phyloP scores from a whole-genome alignment of 2,888 invertebrate genomes.

The Elegia similella region DNA sequence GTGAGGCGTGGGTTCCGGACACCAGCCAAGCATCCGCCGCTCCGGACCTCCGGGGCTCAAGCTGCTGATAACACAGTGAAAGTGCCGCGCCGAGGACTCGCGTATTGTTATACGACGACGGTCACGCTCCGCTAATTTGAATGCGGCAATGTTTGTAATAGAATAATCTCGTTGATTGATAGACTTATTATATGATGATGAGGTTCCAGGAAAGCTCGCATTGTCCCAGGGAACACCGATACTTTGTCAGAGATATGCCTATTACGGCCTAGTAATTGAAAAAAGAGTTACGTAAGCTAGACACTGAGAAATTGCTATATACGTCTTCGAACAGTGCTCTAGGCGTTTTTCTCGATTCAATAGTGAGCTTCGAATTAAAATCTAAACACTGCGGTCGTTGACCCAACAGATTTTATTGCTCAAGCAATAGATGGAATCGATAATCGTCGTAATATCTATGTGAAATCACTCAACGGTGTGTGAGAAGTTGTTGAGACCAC shows the following conservation, averaged over 20 bases:
- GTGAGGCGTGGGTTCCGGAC: constrained; percentile 28
- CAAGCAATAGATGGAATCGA: constrained; percentile 67
- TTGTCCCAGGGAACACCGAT: constrained; percentile 55
- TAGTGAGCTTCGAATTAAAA: constrained; percentile 52
- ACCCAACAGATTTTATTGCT: constrained; percentile 64
- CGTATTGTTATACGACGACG: constrained; percentile 56
- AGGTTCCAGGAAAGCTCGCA: constrained; percentile 60
- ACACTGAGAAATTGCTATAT: constrained; percentile 65
- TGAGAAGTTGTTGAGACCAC: constrained; percentile 48
- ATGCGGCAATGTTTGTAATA: constrained; percentile 58
- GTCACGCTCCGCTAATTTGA: constrained; percentile 67
- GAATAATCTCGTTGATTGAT: constrained; percentile 71
- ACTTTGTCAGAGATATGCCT: constrained; percentile 58
- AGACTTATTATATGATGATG: constrained; percentile 68
- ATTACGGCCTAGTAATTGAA: constrained; percentile 63
- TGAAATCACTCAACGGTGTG: constrained; percentile 60
- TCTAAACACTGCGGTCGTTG: constrained; percentile 55
- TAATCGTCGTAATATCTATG: constrained; percentile 64
- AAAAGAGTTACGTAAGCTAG: constrained; percentile 62
- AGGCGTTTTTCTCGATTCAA: constrained; percentile 70
- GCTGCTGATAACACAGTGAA: constrained; percentile 57
- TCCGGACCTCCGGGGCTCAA: constrained; percentile 31
- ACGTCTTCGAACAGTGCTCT: constrained; percentile 63
- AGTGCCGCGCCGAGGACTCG: constrained; percentile 44
- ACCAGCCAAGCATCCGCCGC: constrained; percentile 29